Percentiles rank a stretch among this genome's conserved stretches.
Evolutionary conservation across 2,797 vertebrate species (phyloP).

Genomic region (Takifugu ocellatus): DNA sequence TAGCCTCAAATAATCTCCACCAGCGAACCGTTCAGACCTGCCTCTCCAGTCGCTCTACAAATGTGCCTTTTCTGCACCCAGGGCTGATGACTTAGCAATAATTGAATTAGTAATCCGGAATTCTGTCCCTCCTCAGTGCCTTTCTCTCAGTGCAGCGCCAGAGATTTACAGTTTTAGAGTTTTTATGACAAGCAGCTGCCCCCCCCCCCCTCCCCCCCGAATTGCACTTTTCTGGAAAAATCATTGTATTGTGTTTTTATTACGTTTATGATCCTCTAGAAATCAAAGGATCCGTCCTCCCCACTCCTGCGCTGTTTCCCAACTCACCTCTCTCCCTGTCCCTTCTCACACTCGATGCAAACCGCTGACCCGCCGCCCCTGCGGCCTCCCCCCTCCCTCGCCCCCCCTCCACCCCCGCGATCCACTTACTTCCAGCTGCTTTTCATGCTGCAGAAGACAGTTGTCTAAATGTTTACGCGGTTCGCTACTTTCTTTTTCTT

Average conservation of each 20-base stretch:
- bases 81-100: conserved; percentile 23
- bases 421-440: conserved; percentile 81
- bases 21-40: background rate
- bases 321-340: conserved; percentile 43
- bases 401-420: conserved; percentile 58
- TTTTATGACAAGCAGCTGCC: conserved; percentile 76
- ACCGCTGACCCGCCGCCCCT: conserved; percentile 56
- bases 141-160: conserved; percentile 42
- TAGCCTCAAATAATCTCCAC: conserved; percentile 32
- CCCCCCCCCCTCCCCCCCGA: conserved; percentile 59
- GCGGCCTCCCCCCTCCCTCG: conserved; percentile 41
- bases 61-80: conserved; percentile 26
- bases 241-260: conserved; percentile 66
- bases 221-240: conserved; percentile 72
- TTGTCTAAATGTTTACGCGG: conserved; percentile 83
- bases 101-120: conserved; percentile 39
- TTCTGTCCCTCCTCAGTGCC: conserved; percentile 54
- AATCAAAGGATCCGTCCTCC: conserved; percentile 56
- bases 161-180: conserved; percentile 60
- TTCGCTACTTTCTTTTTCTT: conserved; percentile 76
- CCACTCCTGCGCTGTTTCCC: conserved; percentile 43
- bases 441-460: conserved; percentile 78
- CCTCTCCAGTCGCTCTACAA: conserved; percentile 10
- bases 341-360: conserved; percentile 59
- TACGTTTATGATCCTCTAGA: conserved; percentile 51